These are phyloP conservation scores for Pimephales promelas DNA, from an alignment of 2,113 vertebrate species.

Conservation along the genomic window DNA sequence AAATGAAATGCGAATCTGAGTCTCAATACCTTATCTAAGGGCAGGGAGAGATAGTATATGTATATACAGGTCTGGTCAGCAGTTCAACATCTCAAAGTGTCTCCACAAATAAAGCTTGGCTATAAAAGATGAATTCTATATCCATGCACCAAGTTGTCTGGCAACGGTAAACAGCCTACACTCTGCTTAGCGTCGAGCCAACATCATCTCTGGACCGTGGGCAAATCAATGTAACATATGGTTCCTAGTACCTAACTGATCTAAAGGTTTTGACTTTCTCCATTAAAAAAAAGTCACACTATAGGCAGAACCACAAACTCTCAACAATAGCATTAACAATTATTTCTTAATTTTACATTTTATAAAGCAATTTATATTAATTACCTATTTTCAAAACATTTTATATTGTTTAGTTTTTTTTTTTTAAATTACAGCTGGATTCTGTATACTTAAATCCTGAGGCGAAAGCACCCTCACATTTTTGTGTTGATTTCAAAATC, in stretches of 20 bases:
- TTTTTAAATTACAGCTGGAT: too few species aligned
- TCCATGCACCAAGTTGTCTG: neutral
- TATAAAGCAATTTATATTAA: neutral
- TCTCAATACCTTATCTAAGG: neutral
- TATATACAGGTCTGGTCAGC: neutral
- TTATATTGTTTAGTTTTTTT: too few species aligned
- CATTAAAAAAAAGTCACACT: neutral
- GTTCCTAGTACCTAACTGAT: neutral
- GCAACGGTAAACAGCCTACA: constrained; percentile 15
- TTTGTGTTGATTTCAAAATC: too few species aligned
- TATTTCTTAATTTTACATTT: neutral
- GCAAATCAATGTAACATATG: constrained; percentile 21
- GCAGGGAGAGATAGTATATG: neutral
- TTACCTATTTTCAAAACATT: too few species aligned
- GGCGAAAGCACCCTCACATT: too few species aligned
- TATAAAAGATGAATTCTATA: constrained; percentile 22
- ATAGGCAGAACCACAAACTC: neutral
- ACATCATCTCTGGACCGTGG: neutral
- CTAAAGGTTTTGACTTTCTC: neutral
- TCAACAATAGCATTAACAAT: neutral
- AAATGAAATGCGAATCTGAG: constrained; percentile 9
- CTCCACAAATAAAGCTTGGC: constrained; percentile 7
- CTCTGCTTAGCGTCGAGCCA: neutral
- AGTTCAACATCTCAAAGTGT: constrained; percentile 3
- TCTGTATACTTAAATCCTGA: too few species aligned